Conservation (phyloP, 1,140 invertebrate species). For the Pseudachorutes palmiensis region DNA sequence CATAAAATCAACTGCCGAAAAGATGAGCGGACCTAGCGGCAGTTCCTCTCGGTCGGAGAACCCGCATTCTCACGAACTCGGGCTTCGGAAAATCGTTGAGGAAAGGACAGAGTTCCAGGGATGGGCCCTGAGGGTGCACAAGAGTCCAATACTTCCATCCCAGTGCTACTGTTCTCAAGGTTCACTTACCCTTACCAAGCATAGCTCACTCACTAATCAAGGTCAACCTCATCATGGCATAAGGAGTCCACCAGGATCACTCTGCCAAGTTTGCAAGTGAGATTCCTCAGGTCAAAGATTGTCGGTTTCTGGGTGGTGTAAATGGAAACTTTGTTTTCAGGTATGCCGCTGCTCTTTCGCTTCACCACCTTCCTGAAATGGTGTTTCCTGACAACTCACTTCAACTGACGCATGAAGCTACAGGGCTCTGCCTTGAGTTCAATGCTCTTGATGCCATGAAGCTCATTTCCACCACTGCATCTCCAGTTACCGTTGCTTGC, state of each 20-base stretch:
- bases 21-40: no score
- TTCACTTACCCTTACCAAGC: not conserved
- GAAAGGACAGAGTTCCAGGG: conserved; percentile 26
- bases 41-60: no score
- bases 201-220: not conserved
- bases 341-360: conserved; percentile 49
- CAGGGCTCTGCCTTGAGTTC: conserved; percentile 69
- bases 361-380: conserved; percentile 90
- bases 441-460: conserved; percentile 83
- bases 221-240: not conserved
- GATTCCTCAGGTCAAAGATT: no score
- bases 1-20: no score
- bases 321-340: no score
- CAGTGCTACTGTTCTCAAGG: conserved; percentile 32
- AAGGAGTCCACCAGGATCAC: not conserved
- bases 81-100: conserved; percentile 8
- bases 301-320: no score
- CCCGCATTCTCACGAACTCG: not conserved
- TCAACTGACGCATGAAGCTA: conserved; percentile 53
- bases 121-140: conserved; percentile 29
- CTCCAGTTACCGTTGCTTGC: conserved; percentile 74
- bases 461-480: conserved; percentile 56
- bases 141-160: conserved; percentile 34
- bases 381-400: conserved; percentile 86
- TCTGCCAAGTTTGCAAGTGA: conserved; percentile 35